Evolutionary conservation across 2,797 vertebrate genomes (phyloP).

Genomic region (Sebastes goodei): DNA sequence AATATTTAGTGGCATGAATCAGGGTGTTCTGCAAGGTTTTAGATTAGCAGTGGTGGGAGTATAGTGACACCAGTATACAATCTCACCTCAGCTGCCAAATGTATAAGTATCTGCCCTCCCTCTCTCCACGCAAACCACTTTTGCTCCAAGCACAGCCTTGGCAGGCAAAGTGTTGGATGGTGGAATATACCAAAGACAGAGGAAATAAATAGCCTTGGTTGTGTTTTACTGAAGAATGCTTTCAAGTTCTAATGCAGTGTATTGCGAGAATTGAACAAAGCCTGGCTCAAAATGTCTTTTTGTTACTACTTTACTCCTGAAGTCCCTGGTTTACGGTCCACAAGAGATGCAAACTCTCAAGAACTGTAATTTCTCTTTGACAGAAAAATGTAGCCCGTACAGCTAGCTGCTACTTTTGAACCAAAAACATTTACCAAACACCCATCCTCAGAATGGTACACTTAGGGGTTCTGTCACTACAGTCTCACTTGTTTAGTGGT

Average conservation of each 20-base stretch:
- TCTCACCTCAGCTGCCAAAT: conserved; percentile 24
- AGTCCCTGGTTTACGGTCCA: background rate
- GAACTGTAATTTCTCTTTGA: background rate
- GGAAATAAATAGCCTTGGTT: background rate
- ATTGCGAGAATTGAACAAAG: background rate
- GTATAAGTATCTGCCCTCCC: conserved; percentile 10
- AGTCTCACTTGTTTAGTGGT: background rate
- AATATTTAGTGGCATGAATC: conserved; percentile 35
- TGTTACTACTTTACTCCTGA: background rate
- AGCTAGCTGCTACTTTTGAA: background rate
- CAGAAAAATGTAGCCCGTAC: background rate
- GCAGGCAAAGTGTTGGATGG: conserved; percentile 6
- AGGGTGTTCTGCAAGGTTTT: conserved; percentile 26
- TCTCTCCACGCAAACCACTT: background rate
- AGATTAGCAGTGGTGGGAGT: conserved; percentile 41
- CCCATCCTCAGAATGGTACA: background rate
- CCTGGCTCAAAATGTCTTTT: background rate
- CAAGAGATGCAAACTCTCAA: background rate
- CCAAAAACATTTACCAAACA: too few relatives aligned
- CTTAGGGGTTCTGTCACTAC: too few relatives aligned
- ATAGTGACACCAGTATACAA: conserved; percentile 24
- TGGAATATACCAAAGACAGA: conserved; percentile 18
- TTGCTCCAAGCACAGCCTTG: conserved; percentile 8
- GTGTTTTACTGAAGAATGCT: conserved; percentile 3
- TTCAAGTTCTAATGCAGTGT: background rate